Evolutionary conservation across 2,888 invertebrate species (phyloP).

Genomic region (Nomada hirtipes): DNA sequence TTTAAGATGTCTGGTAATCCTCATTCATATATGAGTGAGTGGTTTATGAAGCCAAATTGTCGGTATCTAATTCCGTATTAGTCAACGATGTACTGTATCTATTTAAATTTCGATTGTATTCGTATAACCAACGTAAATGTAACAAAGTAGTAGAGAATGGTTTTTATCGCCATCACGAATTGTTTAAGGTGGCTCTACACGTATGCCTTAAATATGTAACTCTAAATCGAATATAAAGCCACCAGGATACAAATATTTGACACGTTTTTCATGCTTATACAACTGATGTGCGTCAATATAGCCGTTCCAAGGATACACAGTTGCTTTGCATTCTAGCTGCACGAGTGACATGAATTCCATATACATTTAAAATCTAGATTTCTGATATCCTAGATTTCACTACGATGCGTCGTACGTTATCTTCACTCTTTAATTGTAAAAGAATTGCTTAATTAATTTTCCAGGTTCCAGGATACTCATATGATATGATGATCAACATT

Average conservation of each 20-base stretch:
- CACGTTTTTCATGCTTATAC: slow-evolving; percentile 5
- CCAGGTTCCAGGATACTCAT: too few relatives aligned
- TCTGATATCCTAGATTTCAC: not conserved
- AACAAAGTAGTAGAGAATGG: not conserved
- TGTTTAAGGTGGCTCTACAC: too few relatives aligned
- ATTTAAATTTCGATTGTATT: not conserved
- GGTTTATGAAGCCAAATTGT: too few relatives aligned
- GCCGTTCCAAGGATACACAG: not conserved
- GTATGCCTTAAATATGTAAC: slow-evolving; percentile 1
- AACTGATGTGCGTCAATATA: slow-evolving; percentile 19
- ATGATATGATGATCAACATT: too few relatives aligned
- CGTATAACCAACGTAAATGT: not conserved
- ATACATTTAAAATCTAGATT: slow-evolving; percentile 8
- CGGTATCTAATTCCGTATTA: too few relatives aligned
- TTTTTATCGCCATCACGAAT: not conserved
- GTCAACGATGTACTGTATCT: too few relatives aligned
- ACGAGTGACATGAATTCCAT: slow-evolving; percentile 10
- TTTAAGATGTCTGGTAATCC: too few relatives aligned
- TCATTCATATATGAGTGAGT: too few relatives aligned
- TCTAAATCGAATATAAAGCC: slow-evolving; percentile 4
- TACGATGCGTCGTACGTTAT: too few relatives aligned
- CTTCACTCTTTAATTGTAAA: too few relatives aligned
- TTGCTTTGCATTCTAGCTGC: not conserved
- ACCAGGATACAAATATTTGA: slow-evolving; percentile 15
- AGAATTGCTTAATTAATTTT: too few relatives aligned